Conservation (phyloP, 2,888 invertebrate genomes). For the Trissolcus brochymenae region DNA sequence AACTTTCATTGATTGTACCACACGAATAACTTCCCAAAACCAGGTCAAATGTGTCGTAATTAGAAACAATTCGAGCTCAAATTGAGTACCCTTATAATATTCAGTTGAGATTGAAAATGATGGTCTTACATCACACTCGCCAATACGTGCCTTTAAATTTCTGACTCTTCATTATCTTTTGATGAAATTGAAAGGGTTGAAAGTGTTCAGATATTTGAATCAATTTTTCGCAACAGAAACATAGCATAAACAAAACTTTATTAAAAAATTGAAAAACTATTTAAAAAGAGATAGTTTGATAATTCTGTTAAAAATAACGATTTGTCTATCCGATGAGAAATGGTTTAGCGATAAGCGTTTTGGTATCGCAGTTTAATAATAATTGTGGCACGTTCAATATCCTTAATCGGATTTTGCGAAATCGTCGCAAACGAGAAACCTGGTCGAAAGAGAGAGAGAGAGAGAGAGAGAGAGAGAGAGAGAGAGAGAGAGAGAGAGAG, state of each 20-base stretch:
- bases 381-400: slow-evolving; percentile 37
- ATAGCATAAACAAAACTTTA: background rate
- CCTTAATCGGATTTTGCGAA: slow-evolving; percentile 50
- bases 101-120: too few species aligned
- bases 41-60: slow-evolving; percentile 21
- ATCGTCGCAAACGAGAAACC: slow-evolving; percentile 34
- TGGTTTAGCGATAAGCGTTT: slow-evolving; percentile 29
- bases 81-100: background rate
- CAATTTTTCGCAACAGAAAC: background rate
- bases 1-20: too few species aligned
- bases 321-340: slow-evolving; percentile 35
- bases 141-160: too few species aligned
- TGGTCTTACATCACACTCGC: too few species aligned
- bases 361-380: slow-evolving; percentile 37
- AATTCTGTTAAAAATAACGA: slow-evolving; percentile 52
- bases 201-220: background rate
- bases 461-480: slow-evolving; percentile 16
- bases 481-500: slow-evolving; percentile 8
- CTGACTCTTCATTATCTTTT: too few species aligned
- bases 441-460: slow-evolving; percentile 12
- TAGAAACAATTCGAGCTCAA: slow-evolving; percentile 26
- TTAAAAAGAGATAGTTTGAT: slow-evolving; percentile 23
- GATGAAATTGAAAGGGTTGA: too few species aligned
- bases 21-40: background rate
- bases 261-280: slow-evolving; percentile 11